Percentiles rank a stretch among this genome's conserved stretches.
phyloP scores from a whole-genome alignment of 2,113 vertebrate genomes.

The Cyphomyrus discorhynchus region DNA sequence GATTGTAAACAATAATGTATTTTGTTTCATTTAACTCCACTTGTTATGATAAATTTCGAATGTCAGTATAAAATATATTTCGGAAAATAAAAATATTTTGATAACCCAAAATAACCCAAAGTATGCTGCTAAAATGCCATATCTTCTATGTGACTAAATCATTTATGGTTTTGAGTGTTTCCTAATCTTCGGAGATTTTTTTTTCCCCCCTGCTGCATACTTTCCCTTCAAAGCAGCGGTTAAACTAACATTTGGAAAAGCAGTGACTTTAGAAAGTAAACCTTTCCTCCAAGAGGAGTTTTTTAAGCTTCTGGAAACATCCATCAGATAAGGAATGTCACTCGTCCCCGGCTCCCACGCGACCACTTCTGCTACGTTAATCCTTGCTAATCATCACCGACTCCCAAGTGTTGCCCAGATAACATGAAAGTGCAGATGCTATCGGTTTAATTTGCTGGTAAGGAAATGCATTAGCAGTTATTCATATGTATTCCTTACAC shows the following conservation, averaged over 20 bases:
- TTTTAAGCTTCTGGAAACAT: slow-evolving; percentile 2
- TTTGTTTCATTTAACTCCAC: background rate
- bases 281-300: slow-evolving; percentile 1
- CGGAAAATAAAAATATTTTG: background rate
- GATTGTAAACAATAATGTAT: background rate
- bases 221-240: background rate
- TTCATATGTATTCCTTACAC: background rate
- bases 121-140: background rate
- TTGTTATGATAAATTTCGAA: background rate
- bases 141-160: background rate
- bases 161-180: background rate
- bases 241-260: background rate
- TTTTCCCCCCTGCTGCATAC: background rate
- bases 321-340: slow-evolving; percentile 21
- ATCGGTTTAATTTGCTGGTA: background rate
- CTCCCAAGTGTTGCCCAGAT: background rate
- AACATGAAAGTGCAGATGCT: slow-evolving; percentile 9
- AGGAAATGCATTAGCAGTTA: background rate
- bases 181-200: background rate
- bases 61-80: background rate
- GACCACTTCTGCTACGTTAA: background rate
- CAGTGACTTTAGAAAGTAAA: background rate
- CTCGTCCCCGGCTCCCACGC: background rate
- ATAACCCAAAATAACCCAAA: background rate
- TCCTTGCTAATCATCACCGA: slow-evolving; percentile 1